A percentile compares a stretch with the other conserved stretches of the same genome.
phyloP scores from a whole-genome alignment of 2,888 invertebrate species.

The Brenthis daphne region DNA sequence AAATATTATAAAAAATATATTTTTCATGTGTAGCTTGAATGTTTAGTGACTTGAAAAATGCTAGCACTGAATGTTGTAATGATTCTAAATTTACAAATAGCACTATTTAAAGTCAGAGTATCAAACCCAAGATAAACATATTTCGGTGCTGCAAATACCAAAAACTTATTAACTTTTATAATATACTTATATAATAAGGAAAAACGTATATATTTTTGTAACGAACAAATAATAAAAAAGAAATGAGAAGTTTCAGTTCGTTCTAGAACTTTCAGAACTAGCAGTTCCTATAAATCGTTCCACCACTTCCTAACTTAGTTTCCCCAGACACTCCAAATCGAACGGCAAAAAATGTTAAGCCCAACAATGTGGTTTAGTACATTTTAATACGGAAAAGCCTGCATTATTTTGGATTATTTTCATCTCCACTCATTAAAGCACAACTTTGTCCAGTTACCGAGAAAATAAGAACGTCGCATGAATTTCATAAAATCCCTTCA shows the following conservation, averaged over 20 bases:
- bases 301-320: conserved; percentile 21
- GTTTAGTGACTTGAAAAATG: too few relatives aligned
- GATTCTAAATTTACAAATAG: too few relatives aligned
- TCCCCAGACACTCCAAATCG: conserved; percentile 11
- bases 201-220: neutral
- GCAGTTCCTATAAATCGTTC: conserved; percentile 26
- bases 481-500: conserved; percentile 12
- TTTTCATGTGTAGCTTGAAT: too few relatives aligned
- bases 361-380: conserved; percentile 54
- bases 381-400: conserved; percentile 55
- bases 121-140: too few relatives aligned
- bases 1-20: too few relatives aligned
- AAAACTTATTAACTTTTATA: neutral
- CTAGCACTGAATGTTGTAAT: too few relatives aligned
- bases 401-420: conserved; percentile 41
- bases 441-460: conserved; percentile 41
- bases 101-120: too few relatives aligned
- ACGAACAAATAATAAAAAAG: conserved; percentile 20
- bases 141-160: too few relatives aligned
- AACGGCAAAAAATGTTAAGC: conserved; percentile 38
- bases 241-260: conserved; percentile 25
- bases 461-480: conserved; percentile 5
- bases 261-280: conserved; percentile 17
- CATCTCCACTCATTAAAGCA: conserved; percentile 64
- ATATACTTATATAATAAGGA: too few relatives aligned